These are phyloP conservation scores for Drosophila ustulata DNA, from an alignment of 2,888 invertebrate genomes.

Conservation along the genomic window DNA sequence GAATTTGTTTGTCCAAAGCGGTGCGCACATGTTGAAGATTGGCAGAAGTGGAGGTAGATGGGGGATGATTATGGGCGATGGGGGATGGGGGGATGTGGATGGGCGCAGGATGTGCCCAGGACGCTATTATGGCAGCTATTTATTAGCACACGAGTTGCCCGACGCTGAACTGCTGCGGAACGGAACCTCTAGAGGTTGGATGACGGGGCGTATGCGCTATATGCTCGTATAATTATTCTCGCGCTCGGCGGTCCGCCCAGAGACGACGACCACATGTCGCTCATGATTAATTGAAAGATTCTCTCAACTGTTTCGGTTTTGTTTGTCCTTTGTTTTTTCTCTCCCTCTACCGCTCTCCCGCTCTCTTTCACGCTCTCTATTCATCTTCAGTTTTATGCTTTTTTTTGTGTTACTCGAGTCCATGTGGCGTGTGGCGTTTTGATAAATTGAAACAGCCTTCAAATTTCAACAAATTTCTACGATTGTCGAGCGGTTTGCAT, in stretches of 20 bases:
- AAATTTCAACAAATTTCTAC: slow-evolving; percentile 58
- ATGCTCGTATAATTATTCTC: slow-evolving; percentile 70
- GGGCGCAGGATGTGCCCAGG: slow-evolving; percentile 43
- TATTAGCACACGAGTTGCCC: slow-evolving; percentile 58
- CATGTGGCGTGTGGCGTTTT: slow-evolving; percentile 54
- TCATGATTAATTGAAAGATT: slow-evolving; percentile 78
- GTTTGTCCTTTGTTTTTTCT: slow-evolving; percentile 34
- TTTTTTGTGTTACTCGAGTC: slow-evolving; percentile 5
- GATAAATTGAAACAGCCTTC: slow-evolving; percentile 65
- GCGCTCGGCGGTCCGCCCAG: slow-evolving; percentile 69
- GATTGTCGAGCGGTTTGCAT: slow-evolving; percentile 54
- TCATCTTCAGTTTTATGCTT: slow-evolving; percentile 31
- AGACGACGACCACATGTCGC: slow-evolving; percentile 73
- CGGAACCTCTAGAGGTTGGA: slow-evolving; percentile 16
- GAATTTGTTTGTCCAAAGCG: slow-evolving; percentile 53
- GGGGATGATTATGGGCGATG: not conserved
- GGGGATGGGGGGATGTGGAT: not conserved
- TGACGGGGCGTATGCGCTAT: slow-evolving; percentile 68
- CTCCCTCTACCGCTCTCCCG: not conserved
- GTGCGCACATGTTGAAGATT: not conserved
- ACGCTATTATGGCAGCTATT: slow-evolving; percentile 73
- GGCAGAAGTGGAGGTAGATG: not conserved
- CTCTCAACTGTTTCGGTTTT: slow-evolving; percentile 59
- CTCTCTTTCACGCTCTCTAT: slow-evolving; percentile 3
- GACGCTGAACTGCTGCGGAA: not conserved